These are phyloP conservation scores for Aurelia sp. DNA, from an alignment of 30 jellyfish, hydroid and myxozoan genomes.

Conservation along the genomic window DNA sequence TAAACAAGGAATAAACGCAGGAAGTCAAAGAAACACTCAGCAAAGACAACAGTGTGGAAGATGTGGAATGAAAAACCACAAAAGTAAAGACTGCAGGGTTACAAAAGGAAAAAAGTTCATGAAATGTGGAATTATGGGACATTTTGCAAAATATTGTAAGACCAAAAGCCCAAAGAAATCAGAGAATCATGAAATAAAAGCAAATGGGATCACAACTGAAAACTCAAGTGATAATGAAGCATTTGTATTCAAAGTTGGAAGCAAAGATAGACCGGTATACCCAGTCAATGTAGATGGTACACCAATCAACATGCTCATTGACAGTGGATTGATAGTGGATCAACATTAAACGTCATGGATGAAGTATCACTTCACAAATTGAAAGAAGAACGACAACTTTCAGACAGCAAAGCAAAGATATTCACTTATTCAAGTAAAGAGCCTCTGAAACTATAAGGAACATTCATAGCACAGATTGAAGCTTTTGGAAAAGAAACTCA, in stretches of 20 bases:
- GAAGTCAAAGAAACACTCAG: too few relatives aligned
- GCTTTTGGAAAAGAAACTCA: too few relatives aligned
- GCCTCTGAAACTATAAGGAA: slow-evolving; percentile 19
- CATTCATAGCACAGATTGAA: too few relatives aligned
- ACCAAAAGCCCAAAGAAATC: too few relatives aligned
- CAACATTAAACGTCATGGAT: slow-evolving; percentile 33
- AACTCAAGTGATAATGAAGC: slow-evolving; percentile 44
- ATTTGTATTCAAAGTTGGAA: slow-evolving; percentile 30
- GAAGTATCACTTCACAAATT: background rate
- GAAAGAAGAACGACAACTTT: slow-evolving; percentile 15
- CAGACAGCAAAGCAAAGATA: slow-evolving; percentile 22
- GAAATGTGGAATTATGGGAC: too few relatives aligned
- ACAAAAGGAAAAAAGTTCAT: too few relatives aligned
- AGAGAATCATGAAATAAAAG: too few relatives aligned
- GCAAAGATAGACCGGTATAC: slow-evolving; percentile 9
- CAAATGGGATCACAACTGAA: slow-evolving; percentile 8
- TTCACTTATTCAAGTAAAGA: background rate
- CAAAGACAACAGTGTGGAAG: slow-evolving; percentile 26
- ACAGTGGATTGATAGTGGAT: too few relatives aligned
- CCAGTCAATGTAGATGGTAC: slow-evolving; percentile 21
- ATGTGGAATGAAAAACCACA: slow-evolving; percentile 36
- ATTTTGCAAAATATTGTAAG: too few relatives aligned
- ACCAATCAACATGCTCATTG: slow-evolving; percentile 50
- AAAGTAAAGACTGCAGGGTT: slow-evolving; percentile 19
- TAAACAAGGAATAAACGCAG: too few relatives aligned